Evolutionary conservation across 2,888 invertebrate species (phyloP).

Genomic region (Metallyticus violacea): DNA sequence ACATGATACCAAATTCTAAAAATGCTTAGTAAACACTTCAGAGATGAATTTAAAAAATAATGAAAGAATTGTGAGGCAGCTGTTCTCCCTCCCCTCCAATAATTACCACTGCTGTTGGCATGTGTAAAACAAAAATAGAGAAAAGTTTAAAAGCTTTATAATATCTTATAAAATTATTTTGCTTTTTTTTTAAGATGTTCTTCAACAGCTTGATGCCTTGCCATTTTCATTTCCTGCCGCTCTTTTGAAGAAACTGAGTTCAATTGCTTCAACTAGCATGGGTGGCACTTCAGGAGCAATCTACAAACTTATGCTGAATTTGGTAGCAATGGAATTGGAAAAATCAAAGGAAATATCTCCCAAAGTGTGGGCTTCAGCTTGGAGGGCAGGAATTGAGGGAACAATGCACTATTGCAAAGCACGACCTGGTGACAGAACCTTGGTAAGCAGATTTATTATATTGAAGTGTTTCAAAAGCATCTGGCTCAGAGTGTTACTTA

Average conservation of each 20-base stretch:
- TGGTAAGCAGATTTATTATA: too few species aligned
- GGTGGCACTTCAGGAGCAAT: constrained; percentile 79
- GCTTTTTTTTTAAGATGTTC: not conserved
- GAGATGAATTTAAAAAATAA: too few species aligned
- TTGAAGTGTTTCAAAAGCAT: too few species aligned
- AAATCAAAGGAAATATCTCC: constrained; percentile 6
- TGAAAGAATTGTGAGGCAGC: too few species aligned
- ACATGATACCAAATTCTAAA: too few species aligned
- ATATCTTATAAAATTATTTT: too few species aligned
- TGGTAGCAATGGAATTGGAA: constrained; percentile 48
- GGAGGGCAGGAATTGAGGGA: constrained; percentile 55
- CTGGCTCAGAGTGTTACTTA: too few species aligned
- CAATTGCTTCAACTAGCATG: constrained; percentile 66
- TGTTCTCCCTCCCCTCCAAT: too few species aligned
- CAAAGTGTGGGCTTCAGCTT: constrained; percentile 54
- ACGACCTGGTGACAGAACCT: constrained; percentile 69
- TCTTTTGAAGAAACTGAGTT: constrained; percentile 39
- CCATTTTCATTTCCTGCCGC: constrained; percentile 36
- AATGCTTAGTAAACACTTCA: too few species aligned
- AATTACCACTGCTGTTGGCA: too few species aligned
- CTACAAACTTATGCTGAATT: constrained; percentile 72
- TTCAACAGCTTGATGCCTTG: constrained; percentile 28
- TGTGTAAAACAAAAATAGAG: too few species aligned
- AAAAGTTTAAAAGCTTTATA: too few species aligned
- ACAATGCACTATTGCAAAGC: constrained; percentile 71